Base-by-base conservation (phyloP, 2,888 invertebrate genomes). In the Pterobdella sp. region DNA sequence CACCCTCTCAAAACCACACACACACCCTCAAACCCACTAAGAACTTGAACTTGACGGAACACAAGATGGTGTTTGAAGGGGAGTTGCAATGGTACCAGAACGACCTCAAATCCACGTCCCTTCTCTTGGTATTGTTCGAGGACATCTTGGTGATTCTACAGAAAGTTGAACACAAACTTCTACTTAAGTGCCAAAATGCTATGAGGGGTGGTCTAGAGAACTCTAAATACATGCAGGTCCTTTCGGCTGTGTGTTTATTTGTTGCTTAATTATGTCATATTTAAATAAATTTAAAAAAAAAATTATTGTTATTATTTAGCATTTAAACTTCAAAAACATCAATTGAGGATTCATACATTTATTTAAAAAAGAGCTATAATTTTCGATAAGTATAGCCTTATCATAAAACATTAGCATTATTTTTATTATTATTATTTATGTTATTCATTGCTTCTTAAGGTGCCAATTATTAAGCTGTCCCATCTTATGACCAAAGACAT, bases 81-180 rank as follows among this genome's bases (percentile, higher is more conserved):
- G 87, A 88, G 52, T 85, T 94, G 78, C 89, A 88, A 77, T 90
- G 92, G 89, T 35, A 60, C 32, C 68, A 32, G n/a, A 64, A 26
- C 37, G 63, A 42, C 2, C 42, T 42, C 14, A 68, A 85, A 75
- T 87, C 85, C 74, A 86, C 90, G 49, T 89, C 90, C 78, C 85
- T 93, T 76, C 91, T 92, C 81, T 90, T 92, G 73, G 87, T 93
- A 71, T 86, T 94, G 69, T 86, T 93, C 78, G 91, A 93, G 81
- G 91, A 91, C 81, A 88, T 90, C 82, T 89, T 94, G 81, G 89
- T 93, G 77, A 86, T 94, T 77, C 86, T 94, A 74, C 91, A 92
- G 79, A 90, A 90, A 82, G 90, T 90, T 32, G 73, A 75, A 29
- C 63, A 71, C 10, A 35, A 42, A 7, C 68, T 75, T 31, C 76